Evolutionary conservation across 2,888 invertebrate genomes (phyloP), one percentile per base, ranked within the genome.

Genomic region (Pseudococcus jackbeardsleyi): DNA sequence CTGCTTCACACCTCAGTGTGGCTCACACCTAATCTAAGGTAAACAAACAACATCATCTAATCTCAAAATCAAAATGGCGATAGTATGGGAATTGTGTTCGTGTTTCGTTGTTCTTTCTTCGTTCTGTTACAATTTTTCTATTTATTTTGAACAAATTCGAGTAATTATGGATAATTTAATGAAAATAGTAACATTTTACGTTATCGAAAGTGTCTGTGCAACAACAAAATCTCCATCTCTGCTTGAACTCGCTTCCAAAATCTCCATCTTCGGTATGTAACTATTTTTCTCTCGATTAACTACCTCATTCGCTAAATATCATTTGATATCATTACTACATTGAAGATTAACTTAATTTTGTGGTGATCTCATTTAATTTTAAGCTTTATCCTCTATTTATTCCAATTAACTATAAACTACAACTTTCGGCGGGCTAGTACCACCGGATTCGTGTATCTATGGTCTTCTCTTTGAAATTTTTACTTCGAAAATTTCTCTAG

Each of bases 351-450:
- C 86, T 68, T 86, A 86, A 86, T 33, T 86, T 39, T 86, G 39
- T 33, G 46, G 72, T 86, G 86, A 86, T 86, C 86, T 86, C 86
- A 86, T 86, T 86, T 72, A 68, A 59, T 72, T 46, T 6, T 86
- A 86, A 86, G 86, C 86, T 86, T 68, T 42, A 86, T 86, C 39
- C 72, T 64, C 33, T 85, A 54, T 19, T 84, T 17, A 22, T 85
- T 85, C 22, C 6, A 22, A 26, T 84, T 33, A 33, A 33, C 26
- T 54, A 48, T 46, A 1, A 50, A 50, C 4, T 84, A 54, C 17
- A 22, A 50, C 15, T 1, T 84, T 50, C 22, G 39, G 54, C 59
- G 54, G 22, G n/a, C 39, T 54, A 33, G 33, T n/a, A 59, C 84
- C 50, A 2, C 54, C 11, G 8, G 15, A 59, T 85, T 59, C 59